These are phyloP conservation scores for Habrosyne pyritoides DNA, from an alignment of 2,888 invertebrate species.

Conservation along the genomic window DNA sequence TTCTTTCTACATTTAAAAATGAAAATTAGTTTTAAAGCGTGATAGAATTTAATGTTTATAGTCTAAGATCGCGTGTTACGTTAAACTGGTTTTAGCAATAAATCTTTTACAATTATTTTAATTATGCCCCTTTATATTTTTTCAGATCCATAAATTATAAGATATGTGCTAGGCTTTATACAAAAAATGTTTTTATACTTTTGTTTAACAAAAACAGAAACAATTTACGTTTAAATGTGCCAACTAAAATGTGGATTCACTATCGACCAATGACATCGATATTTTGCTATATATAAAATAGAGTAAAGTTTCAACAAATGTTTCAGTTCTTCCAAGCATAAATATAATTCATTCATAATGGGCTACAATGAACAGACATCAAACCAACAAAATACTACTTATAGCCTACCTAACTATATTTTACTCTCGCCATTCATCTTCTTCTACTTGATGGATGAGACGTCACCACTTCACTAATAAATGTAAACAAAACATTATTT, in stretches of 20 bases:
- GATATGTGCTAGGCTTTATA: no score
- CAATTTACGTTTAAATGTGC: no score
- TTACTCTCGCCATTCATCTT: slow-evolving; percentile 66
- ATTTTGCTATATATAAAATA: no score
- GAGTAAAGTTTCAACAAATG: no score
- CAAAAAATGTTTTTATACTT: no score
- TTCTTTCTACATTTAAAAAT: background rate
- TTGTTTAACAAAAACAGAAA: no score
- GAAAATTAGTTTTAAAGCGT: background rate
- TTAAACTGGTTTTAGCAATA: background rate
- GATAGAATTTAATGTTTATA: background rate
- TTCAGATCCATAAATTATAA: background rate
- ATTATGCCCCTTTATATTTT: background rate
- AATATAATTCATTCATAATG: background rate
- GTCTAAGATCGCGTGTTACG: background rate
- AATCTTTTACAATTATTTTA: background rate
- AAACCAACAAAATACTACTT: slow-evolving; percentile 44
- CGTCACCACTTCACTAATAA: slow-evolving; percentile 75
- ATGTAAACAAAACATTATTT: slow-evolving; percentile 79
- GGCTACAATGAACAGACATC: slow-evolving; percentile 38
- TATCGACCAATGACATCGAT: background rate
- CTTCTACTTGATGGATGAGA: slow-evolving; percentile 72
- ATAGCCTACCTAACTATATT: slow-evolving; percentile 35
- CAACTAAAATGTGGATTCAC: background rate
- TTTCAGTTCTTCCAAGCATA: background rate